These are phyloP conservation scores for Regulus satrapa DNA, from an alignment of 2,113 vertebrate species.

Conservation along the genomic window DNA sequence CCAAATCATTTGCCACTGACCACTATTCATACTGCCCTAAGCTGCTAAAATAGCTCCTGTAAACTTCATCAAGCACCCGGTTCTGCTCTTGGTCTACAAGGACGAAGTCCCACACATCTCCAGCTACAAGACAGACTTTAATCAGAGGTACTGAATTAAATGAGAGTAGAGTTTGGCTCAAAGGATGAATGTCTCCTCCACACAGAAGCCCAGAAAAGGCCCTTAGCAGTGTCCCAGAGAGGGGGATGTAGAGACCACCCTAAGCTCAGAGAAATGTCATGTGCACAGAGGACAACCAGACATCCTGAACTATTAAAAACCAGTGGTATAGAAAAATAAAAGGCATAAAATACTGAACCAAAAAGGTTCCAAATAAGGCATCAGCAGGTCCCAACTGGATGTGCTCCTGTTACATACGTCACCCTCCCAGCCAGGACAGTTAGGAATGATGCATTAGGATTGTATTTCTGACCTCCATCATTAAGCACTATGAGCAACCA, in stretches of 20 bases:
- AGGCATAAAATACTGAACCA: constrained; percentile 49
- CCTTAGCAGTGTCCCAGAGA: not conserved
- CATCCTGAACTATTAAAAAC: constrained; percentile 43
- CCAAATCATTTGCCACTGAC: not conserved
- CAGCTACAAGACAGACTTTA: not conserved
- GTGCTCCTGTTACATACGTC: not conserved
- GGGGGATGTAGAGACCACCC: not conserved
- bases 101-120: not conserved
- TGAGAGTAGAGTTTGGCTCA: constrained; percentile 27
- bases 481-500: constrained; percentile 18
- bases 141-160: constrained; percentile 15
- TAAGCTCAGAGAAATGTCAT: not conserved
- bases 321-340: constrained; percentile 54
- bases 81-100: not conserved
- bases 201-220: not conserved
- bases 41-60: not conserved
- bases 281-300: constrained; percentile 8
- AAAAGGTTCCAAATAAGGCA: constrained; percentile 71
- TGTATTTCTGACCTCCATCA: not conserved
- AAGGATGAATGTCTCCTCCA: not conserved
- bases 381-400: constrained; percentile 42
- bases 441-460: not conserved
- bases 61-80: constrained; percentile 2
- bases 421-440: not conserved
- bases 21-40: not conserved